These are phyloP conservation scores for Ceratoteleas bidentatus DNA, from an alignment of 1,140 invertebrate genomes.

Conservation along the genomic window DNA sequence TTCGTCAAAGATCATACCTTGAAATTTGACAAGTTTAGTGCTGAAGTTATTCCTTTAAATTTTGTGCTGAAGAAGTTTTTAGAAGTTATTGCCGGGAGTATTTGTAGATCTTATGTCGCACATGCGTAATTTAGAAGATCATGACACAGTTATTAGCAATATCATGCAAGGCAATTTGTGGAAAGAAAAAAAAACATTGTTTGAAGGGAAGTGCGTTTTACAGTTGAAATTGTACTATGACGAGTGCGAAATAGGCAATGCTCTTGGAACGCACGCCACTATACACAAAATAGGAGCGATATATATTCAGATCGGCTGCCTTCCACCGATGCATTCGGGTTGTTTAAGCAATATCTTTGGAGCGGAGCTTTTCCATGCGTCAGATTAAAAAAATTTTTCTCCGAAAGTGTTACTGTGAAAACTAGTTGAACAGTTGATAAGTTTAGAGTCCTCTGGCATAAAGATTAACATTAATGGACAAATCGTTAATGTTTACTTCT, in stretches of 20 bases:
- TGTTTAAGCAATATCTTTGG: constrained; percentile 13
- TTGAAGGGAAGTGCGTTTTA: not conserved
- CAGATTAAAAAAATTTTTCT: constrained; percentile 17
- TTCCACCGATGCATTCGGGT: constrained; percentile 8
- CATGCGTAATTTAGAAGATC: not conserved
- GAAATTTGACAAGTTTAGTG: not conserved
- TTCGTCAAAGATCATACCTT: not conserved
- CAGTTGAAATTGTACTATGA: constrained; percentile 12
- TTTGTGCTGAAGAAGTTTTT: constrained; percentile 11
- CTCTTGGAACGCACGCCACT: constrained; percentile 6
- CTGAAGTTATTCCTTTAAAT: constrained; percentile 6
- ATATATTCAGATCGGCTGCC: constrained; percentile 7
- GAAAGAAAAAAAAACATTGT: constrained; percentile 4
- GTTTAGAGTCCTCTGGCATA: not conserved
- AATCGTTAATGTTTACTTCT: constrained; percentile 10
- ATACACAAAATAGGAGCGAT: constrained; percentile 24
- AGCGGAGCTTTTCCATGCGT: constrained; percentile 6
- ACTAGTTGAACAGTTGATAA: constrained; percentile 13
- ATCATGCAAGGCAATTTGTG: constrained; percentile 4
- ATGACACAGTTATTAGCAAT: constrained; percentile 2
- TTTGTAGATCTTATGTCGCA: not conserved
- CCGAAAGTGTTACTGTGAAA: constrained; percentile 8
- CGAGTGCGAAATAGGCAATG: constrained; percentile 18
- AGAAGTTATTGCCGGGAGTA: constrained; percentile 9
- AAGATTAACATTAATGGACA: not conserved